These are phyloP conservation scores for Proterorhinus semilunaris DNA, from an alignment of 2,113 vertebrate species.

Conservation along the genomic window DNA sequence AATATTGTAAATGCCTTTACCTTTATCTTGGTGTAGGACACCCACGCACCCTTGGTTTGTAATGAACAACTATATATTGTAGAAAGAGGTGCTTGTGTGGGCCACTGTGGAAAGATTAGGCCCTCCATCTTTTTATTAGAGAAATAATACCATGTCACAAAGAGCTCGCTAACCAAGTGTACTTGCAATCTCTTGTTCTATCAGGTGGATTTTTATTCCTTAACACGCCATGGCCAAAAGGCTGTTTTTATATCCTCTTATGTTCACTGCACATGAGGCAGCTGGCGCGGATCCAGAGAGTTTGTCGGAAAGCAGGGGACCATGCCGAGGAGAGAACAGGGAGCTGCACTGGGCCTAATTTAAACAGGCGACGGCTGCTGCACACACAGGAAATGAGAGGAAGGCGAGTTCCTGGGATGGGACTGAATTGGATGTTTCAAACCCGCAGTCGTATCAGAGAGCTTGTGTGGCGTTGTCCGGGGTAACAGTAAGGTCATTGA, in stretches of 20 bases:
- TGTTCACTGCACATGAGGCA: conserved; percentile 64
- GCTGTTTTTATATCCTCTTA: conserved; percentile 30
- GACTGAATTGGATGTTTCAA: conserved; percentile 94
- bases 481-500: conserved; percentile 99
- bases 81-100: too few species aligned
- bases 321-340: conserved; percentile 62
- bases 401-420: conserved; percentile 91
- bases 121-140: too few species aligned
- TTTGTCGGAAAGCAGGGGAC: conserved; percentile 65
- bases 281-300: conserved; percentile 80
- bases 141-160: too few species aligned
- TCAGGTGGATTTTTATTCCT: not conserved
- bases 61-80: too few species aligned
- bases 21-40: too few species aligned
- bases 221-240: not conserved
- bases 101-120: too few species aligned
- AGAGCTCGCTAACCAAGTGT: too few species aligned
- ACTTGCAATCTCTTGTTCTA: not conserved
- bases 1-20: too few species aligned
- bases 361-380: conserved; percentile 94
- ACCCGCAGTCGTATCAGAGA: conserved; percentile 91
- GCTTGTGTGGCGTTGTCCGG: conserved; percentile 83
- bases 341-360: conserved; percentile 86
- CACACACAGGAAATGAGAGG: conserved; percentile 98
- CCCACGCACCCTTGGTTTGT: too few species aligned